These are phyloP conservation scores for Stylophora pistillata DNA, from an alignment of 64 coral and sea anemone genomes.

Conservation along the genomic window DNA sequence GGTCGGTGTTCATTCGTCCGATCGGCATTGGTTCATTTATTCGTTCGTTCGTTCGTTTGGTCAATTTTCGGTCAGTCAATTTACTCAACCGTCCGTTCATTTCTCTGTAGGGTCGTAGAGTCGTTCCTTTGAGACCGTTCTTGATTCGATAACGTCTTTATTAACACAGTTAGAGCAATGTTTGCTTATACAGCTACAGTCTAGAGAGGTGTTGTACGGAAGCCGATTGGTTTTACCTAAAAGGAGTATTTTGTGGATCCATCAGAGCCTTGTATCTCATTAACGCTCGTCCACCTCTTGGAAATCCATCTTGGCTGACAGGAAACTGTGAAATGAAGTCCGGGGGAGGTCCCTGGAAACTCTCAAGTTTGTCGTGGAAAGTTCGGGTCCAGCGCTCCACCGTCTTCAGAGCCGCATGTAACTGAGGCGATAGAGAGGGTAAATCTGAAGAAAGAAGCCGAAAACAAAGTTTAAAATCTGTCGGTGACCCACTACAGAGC, in stretches of 20 bases:
- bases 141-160: no score
- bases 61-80: not conserved
- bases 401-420: conserved; percentile 89
- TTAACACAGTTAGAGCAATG: not conserved
- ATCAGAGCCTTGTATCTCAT: conserved; percentile 95
- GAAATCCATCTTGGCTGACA: conserved; percentile 80
- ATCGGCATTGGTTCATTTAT: no score
- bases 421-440: conserved; percentile 86
- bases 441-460: conserved; percentile 58
- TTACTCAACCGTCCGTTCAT: not conserved
- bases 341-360: conserved; percentile 73
- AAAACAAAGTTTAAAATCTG: not conserved
- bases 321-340: conserved; percentile 91
- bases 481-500: not conserved
- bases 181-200: not conserved
- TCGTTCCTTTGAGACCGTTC: not conserved
- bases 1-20: no score
- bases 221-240: conserved; percentile 62
- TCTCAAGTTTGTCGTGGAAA: conserved; percentile 76
- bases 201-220: not conserved
- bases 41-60: not conserved
- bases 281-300: conserved; percentile 84
- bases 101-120: no score
- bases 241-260: conserved; percentile 97
- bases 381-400: conserved; percentile 88